phyloP scores from a whole-genome alignment of 1,140 invertebrate genomes.

The Odontomachus brunneus region DNA sequence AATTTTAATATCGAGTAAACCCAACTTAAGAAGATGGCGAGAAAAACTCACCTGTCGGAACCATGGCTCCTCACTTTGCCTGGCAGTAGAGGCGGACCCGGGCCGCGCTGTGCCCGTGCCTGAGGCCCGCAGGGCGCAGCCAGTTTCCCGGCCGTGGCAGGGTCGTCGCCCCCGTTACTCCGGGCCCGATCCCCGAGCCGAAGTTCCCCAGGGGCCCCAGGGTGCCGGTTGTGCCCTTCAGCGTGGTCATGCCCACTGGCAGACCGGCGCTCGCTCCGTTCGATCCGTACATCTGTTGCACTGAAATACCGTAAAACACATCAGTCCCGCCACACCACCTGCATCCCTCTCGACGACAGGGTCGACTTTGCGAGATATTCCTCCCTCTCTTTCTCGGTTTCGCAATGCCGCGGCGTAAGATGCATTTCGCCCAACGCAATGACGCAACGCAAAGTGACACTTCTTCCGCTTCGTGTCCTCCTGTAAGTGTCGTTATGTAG shows the following conservation, averaged over 20 bases:
- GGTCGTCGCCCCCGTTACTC: conserved; percentile 85
- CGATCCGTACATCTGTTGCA: conserved; percentile 93
- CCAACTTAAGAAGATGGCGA: no score
- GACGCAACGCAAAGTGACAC: no score
- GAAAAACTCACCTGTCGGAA: conserved; percentile 85
- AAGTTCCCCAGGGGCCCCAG: conserved; percentile 80
- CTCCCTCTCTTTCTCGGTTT: not conserved
- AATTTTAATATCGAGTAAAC: no score
- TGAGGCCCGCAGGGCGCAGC: conserved; percentile 96
- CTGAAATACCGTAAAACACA: conserved; percentile 86
- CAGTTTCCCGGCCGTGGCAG: conserved; percentile 94
- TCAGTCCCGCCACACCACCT: conserved; percentile 81
- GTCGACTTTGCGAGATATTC: not conserved
- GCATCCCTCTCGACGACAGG: conserved; percentile 68
- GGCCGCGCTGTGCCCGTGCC: conserved; percentile 90
- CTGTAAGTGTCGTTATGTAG: no score
- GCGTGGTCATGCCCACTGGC: conserved; percentile 86
- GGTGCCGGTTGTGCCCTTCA: conserved; percentile 84
- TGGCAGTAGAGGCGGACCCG: conserved; percentile 90
- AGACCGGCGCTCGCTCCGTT: conserved; percentile 90
- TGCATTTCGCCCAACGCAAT: no score
- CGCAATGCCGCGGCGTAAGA: no score
- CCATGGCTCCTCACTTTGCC: conserved; percentile 89
- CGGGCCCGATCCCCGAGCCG: conserved; percentile 76
- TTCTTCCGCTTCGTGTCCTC: no score